Conservation (phyloP, 1,140 invertebrate genomes). For the Drosophila varians region DNA sequence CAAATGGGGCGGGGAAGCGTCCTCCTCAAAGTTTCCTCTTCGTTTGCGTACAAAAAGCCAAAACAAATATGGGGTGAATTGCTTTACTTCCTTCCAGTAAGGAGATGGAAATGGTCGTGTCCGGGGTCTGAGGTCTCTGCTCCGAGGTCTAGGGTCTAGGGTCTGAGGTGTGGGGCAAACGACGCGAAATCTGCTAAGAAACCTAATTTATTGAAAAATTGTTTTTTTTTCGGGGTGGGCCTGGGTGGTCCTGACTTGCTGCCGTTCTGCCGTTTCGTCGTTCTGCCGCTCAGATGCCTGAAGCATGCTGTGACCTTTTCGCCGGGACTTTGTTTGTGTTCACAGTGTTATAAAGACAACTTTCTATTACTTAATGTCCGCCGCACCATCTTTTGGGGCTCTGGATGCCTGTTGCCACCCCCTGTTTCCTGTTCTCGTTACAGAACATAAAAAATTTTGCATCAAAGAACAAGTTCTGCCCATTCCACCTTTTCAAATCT, state of each 20-base stretch:
- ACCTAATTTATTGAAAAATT: slow-evolving; percentile 82
- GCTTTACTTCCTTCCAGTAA: slow-evolving; percentile 36
- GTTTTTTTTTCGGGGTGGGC: slow-evolving; percentile 62
- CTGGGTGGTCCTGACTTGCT: slow-evolving; percentile 30
- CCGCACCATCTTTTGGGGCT: slow-evolving; percentile 43
- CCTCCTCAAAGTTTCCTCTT: slow-evolving; percentile 52
- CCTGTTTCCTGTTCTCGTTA: background rate
- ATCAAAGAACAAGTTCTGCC: slow-evolving; percentile 72
- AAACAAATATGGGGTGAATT: slow-evolving; percentile 81
- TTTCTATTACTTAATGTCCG: slow-evolving; percentile 79
- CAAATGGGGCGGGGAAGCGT: background rate
- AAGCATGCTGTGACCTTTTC: slow-evolving; percentile 75
- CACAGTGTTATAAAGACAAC: slow-evolving; percentile 80
- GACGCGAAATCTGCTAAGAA: slow-evolving; percentile 74
- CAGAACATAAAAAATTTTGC: slow-evolving; percentile 37
- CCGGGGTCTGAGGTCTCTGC: background rate
- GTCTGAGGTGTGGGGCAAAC: slow-evolving; percentile 44
- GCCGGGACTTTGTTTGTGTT: slow-evolving; percentile 68
- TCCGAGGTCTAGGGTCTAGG: background rate
- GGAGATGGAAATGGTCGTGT: slow-evolving; percentile 37
- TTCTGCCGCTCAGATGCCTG: background rate
- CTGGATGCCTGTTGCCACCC: background rate
- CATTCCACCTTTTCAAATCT: slow-evolving; percentile 20
- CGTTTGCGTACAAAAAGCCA: slow-evolving; percentile 63
- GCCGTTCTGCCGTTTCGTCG: slow-evolving; percentile 20